These are phyloP conservation scores for Catotricha subobsoleta DNA, from an alignment of 2,888 invertebrate species.

Conservation along the genomic window DNA sequence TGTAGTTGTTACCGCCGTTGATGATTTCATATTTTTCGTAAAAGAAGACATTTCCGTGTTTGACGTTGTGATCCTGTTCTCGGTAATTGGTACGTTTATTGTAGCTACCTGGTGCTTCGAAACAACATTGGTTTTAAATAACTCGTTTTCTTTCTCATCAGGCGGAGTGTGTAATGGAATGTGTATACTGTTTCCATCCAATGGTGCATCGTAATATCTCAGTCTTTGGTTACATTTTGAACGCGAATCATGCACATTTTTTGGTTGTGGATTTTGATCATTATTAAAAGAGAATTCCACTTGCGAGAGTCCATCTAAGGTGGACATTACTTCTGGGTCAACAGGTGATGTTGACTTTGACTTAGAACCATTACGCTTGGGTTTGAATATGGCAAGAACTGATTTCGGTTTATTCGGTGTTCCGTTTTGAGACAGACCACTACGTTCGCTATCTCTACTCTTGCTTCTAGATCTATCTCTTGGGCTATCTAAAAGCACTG, in stretches of 20 bases:
- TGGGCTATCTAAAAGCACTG: conserved; percentile 25
- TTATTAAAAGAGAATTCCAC: conserved; percentile 8
- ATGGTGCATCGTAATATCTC: conserved; percentile 44
- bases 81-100: background rate
- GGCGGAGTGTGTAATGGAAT: conserved; percentile 61
- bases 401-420: conserved; percentile 48
- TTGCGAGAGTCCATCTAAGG: conserved; percentile 1
- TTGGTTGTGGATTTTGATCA: conserved; percentile 13
- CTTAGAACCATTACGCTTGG: conserved; percentile 33
- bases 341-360: conserved; percentile 30
- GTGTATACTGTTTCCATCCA: conserved; percentile 42
- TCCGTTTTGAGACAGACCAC: conserved; percentile 26
- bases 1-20: background rate
- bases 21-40: too few species aligned
- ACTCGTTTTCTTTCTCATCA: conserved; percentile 34
- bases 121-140: background rate
- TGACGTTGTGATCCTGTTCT: too few species aligned
- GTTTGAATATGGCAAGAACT: conserved; percentile 47
- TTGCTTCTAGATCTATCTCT: conserved; percentile 42
- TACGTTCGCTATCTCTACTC: conserved; percentile 38
- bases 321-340: conserved; percentile 15
- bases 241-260: conserved; percentile 19
- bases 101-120: background rate
- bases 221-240: too few species aligned
- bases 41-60: too few species aligned